These are phyloP conservation scores for Pyrocephalus nanus DNA, from an alignment of 2,797 vertebrate species.

Conservation along the genomic window DNA sequence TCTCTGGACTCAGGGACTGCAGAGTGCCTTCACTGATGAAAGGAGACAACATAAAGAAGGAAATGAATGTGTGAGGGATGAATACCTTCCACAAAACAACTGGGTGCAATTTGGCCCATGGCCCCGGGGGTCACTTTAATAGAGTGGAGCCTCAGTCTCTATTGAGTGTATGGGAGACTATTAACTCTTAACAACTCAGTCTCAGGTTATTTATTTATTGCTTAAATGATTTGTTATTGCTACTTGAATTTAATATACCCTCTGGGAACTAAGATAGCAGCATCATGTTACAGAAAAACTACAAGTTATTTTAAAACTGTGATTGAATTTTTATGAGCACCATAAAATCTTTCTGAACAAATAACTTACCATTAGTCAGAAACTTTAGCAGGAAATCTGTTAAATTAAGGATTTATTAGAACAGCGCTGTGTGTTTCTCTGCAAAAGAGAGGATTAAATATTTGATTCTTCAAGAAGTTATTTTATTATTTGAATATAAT, in stretches of 20 bases:
- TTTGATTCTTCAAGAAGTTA: constrained; percentile 20
- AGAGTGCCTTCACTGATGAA: constrained; percentile 88
- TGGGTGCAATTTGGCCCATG: constrained; percentile 90
- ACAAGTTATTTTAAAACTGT: constrained; percentile 83
- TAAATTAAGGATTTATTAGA: constrained; percentile 67
- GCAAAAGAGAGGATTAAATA: constrained; percentile 25
- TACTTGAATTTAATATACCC: constrained; percentile 82
- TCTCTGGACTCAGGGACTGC: constrained; percentile 82
- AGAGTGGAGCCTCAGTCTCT: constrained; percentile 95
- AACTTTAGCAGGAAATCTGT: constrained; percentile 76
- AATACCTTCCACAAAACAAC: constrained; percentile 91
- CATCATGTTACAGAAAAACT: constrained; percentile 79
- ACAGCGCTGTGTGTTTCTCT: constrained; percentile 46
- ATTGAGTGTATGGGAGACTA: constrained; percentile 97
- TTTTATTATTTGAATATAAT: constrained; percentile 30
- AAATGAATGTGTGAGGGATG: constrained; percentile 97
- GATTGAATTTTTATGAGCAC: constrained; percentile 81
- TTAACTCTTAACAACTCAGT: constrained; percentile 95
- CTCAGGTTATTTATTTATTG: constrained; percentile 93
- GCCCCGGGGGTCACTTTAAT: constrained; percentile 98
- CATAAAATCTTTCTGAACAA: constrained; percentile 84
- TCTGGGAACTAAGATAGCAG: constrained; percentile 79
- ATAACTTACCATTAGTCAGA: constrained; percentile 77
- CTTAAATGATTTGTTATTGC: constrained; percentile 87
- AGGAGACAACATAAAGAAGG: constrained; percentile 94